Conservation (phyloP, 2,797 vertebrate species). For the Catostomus latipinnis region DNA sequence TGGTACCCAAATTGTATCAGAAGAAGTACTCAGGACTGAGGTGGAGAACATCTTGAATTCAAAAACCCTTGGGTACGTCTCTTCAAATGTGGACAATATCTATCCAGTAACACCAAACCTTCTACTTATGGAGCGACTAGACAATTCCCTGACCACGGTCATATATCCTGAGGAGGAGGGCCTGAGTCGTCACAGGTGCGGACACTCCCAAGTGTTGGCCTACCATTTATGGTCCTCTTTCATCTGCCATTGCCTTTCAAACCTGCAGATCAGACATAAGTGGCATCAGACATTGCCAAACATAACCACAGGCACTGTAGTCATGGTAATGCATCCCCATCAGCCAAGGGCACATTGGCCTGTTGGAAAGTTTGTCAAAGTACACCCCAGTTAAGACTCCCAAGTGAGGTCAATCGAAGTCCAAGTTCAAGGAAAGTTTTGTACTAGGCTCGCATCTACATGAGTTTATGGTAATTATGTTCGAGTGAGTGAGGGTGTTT, state of each 20-base stretch:
- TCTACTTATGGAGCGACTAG: no score
- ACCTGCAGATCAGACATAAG: conserved; percentile 7
- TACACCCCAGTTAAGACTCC: not conserved
- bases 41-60: no score
- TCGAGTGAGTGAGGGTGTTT: no score
- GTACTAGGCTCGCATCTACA: no score
- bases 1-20: no score
- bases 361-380: conserved; percentile 66
- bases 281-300: not conserved
- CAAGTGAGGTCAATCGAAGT: not conserved
- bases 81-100: no score
- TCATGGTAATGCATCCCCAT: conserved; percentile 11
- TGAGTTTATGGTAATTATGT: no score
- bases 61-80: no score
- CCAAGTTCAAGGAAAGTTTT: not conserved
- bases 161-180: no score
- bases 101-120: no score
- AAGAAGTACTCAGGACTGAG: no score
- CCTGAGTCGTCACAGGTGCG: not conserved
- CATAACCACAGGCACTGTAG: not conserved
- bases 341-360: not conserved
- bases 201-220: not conserved
- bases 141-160: no score
- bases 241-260: conserved; percentile 2
- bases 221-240: conserved; percentile 13